Percentiles rank a stretch among this genome's conserved stretches.
Conservation (phyloP, 2,888 invertebrate genomes). For the Tromatobia lineatoria region DNA sequence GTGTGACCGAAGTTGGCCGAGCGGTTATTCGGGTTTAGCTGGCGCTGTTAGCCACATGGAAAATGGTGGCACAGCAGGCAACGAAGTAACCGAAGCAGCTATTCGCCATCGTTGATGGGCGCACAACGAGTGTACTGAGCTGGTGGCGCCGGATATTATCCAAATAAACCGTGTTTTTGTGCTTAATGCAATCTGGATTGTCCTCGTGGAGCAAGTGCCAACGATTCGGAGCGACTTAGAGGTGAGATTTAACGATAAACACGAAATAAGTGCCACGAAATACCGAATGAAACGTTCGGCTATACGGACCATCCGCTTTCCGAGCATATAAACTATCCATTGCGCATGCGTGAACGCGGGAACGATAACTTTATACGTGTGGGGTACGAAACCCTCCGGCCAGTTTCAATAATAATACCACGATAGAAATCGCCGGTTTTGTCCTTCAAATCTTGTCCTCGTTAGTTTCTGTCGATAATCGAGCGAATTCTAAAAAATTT, state of each 20-base stretch:
- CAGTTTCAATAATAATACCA: constrained; percentile 60
- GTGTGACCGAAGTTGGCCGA: constrained; percentile 74
- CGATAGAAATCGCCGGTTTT: constrained; percentile 56
- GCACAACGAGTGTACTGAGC: constrained; percentile 73
- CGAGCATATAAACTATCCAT: constrained; percentile 76
- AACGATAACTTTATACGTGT: constrained; percentile 78
- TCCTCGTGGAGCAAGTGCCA: constrained; percentile 60
- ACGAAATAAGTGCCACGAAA: constrained; percentile 69
- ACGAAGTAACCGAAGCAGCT: constrained; percentile 78
- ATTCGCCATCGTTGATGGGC: constrained; percentile 83
- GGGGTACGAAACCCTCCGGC: constrained; percentile 57
- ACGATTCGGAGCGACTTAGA: constrained; percentile 53
- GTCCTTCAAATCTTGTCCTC: constrained; percentile 1
- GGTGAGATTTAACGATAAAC: constrained; percentile 72
- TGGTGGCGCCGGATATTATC: constrained; percentile 70
- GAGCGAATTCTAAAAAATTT: background rate
- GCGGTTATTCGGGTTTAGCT: constrained; percentile 61
- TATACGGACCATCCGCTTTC: constrained; percentile 78
- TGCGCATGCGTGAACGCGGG: constrained; percentile 81
- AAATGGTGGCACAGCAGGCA: constrained; percentile 80
- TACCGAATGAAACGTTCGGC: constrained; percentile 69
- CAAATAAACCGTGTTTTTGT: constrained; percentile 73
- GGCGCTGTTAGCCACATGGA: constrained; percentile 77
- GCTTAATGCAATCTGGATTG: constrained; percentile 73
- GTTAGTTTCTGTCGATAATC: background rate